Evolutionary conservation across 1,140 invertebrate species (phyloP).

Genomic region (Magallana gigas): DNA sequence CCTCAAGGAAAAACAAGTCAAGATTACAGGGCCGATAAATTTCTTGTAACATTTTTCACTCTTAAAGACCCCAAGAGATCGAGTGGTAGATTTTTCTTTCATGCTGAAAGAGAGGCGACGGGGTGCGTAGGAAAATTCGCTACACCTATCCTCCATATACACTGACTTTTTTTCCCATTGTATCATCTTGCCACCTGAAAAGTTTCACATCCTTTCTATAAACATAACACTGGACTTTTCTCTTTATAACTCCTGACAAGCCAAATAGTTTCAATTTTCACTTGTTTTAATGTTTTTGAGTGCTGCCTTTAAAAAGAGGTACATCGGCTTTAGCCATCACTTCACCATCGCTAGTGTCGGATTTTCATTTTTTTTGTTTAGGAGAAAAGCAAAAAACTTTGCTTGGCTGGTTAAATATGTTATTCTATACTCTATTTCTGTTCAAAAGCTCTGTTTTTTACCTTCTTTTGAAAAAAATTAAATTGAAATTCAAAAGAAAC

Average conservation of each 20-base stretch:
- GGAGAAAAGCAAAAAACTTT: neutral
- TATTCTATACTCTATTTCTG: conserved; percentile 11
- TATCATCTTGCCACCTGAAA: neutral
- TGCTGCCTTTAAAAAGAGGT: neutral
- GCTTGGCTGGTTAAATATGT: conserved; percentile 5
- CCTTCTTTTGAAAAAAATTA: neutral
- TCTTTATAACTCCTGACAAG: conserved; percentile 7
- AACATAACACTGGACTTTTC: conserved; percentile 7
- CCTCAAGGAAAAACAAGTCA: neutral
- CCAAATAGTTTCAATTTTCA: conserved; percentile 30
- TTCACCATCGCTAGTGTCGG: conserved; percentile 14
- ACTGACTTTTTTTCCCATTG: conserved; percentile 9
- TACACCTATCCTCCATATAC: neutral
- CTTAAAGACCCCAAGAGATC: conserved; percentile 1
- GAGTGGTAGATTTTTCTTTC: conserved; percentile 6
- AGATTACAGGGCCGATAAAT: conserved; percentile 33
- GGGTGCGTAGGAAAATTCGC: neutral
- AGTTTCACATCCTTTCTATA: conserved; percentile 8
- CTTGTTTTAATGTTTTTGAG: conserved; percentile 21
- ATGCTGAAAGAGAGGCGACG: neutral
- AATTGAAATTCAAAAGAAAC: conserved; percentile 23
- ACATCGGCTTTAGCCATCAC: neutral
- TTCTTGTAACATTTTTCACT: conserved; percentile 43
- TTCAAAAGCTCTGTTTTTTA: neutral
- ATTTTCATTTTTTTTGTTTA: neutral